Conservation (phyloP, 2,113 vertebrate species). For the Eonycteris spelaea region DNA sequence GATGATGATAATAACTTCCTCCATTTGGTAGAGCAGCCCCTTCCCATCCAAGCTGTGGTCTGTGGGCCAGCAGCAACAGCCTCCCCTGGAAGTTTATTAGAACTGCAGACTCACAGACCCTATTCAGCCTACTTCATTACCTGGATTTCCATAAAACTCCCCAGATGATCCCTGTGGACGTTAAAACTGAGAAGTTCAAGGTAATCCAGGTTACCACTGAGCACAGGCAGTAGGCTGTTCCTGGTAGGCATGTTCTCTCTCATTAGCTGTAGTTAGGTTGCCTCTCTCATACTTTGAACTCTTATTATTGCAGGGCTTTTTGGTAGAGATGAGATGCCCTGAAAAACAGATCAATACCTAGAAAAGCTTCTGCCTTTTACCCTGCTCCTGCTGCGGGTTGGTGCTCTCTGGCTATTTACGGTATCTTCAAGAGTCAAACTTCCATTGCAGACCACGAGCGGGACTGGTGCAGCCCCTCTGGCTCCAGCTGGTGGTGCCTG, state of each 20-base stretch:
- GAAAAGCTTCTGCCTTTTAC: neutral
- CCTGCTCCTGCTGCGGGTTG: neutral
- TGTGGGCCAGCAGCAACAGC: accelerated
- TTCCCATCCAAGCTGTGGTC: neutral
- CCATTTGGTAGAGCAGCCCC: neutral
- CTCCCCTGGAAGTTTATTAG: neutral
- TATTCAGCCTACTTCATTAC: accelerated
- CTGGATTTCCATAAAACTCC: neutral
- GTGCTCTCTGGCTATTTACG: neutral
- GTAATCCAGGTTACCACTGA: neutral
- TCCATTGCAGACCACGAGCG: neutral
- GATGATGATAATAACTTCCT: neutral
- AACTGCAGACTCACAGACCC: neutral
- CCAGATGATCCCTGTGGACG: accelerated
- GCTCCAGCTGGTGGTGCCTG: neutral
- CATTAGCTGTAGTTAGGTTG: accelerated
- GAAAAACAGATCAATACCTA: neutral
- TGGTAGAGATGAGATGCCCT: neutral
- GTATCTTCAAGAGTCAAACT: neutral
- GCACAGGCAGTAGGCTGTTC: neutral
- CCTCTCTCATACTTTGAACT: neutral
- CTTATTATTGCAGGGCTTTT: accelerated
- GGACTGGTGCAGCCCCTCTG: accelerated
- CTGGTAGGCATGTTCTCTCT: neutral
- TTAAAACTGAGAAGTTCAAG: accelerated